Conservation (phyloP, 2,888 invertebrate genomes). For the Drosophila austrosaltans region DNA sequence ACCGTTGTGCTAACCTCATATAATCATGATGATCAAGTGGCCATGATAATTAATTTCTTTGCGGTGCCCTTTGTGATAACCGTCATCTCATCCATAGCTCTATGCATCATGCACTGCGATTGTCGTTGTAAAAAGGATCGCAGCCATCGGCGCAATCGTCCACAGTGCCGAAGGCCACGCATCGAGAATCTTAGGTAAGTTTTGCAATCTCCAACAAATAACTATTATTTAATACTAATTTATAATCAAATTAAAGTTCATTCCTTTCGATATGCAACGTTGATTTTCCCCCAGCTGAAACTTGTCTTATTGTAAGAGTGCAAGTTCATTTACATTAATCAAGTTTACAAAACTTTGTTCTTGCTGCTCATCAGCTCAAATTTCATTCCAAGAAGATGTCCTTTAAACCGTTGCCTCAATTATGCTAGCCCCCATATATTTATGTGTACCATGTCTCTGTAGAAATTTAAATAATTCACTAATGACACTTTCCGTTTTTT, state of each 20-base stretch:
- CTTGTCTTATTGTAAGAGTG: constrained; percentile 21
- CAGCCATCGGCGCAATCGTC: constrained; percentile 86
- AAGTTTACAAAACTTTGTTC: constrained; percentile 49
- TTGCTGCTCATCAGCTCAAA: constrained; percentile 4
- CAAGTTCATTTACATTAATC: constrained; percentile 53
- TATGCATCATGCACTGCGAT: constrained; percentile 94
- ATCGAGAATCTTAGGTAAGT: constrained; percentile 86
- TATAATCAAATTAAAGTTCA: too few relatives aligned
- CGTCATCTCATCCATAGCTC: constrained; percentile 91
- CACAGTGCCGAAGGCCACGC: constrained; percentile 85
- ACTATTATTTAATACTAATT: too few relatives aligned
- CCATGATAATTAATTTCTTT: constrained; percentile 92
- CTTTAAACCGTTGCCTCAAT: constrained; percentile 5
- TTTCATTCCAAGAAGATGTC: background rate
- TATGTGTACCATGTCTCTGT: constrained; percentile 49
- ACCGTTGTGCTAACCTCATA: constrained; percentile 93
- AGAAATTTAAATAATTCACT: constrained; percentile 73
- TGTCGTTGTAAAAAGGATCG: constrained; percentile 89
- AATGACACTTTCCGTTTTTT: constrained; percentile 58
- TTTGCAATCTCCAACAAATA: too few relatives aligned
- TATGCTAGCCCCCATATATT: constrained; percentile 40
- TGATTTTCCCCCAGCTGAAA: constrained; percentile 3
- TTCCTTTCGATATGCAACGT: background rate
- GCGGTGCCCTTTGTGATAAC: constrained; percentile 93
- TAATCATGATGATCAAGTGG: constrained; percentile 92